Evolutionary conservation across 2,888 invertebrate genomes (phyloP).

Genomic region (Megastigmus dorsalis): DNA sequence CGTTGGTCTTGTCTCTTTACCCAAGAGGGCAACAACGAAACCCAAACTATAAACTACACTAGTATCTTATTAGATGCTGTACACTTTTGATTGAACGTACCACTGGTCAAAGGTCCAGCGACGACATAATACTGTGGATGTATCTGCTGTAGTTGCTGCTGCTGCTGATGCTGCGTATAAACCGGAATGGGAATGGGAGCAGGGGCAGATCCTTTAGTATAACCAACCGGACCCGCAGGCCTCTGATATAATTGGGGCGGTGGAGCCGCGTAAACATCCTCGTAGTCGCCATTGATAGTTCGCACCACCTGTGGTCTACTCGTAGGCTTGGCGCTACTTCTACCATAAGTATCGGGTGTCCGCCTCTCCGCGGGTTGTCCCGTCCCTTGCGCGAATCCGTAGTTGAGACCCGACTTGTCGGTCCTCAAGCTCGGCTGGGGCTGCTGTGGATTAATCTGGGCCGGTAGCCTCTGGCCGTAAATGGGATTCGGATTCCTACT

Average conservation of each 20-base stretch:
- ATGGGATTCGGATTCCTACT: conserved; percentile 57
- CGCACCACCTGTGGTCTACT: conserved; percentile 68
- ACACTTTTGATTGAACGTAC: conserved; percentile 4
- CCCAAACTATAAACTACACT: neutral
- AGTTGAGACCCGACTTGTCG: conserved; percentile 71
- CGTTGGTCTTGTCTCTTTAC: neutral
- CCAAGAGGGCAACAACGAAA: neutral
- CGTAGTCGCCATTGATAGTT: conserved; percentile 79
- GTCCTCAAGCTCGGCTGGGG: conserved; percentile 68
- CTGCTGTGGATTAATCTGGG: conserved; percentile 66
- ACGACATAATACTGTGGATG: conserved; percentile 53
- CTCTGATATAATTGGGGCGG: conserved; percentile 68
- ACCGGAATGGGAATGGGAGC: conserved; percentile 67
- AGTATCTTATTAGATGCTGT: too few species aligned
- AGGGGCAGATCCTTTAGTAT: conserved; percentile 62
- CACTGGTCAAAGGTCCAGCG: conserved; percentile 36
- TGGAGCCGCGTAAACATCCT: conserved; percentile 80
- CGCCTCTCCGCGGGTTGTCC: conserved; percentile 79
- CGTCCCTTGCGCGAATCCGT: conserved; percentile 67
- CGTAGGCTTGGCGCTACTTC: conserved; percentile 70
- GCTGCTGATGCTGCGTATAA: conserved; percentile 63
- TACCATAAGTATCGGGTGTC: conserved; percentile 88
- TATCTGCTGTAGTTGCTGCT: conserved; percentile 60
- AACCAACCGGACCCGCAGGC: conserved; percentile 66
- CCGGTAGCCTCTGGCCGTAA: conserved; percentile 73